Evolutionary conservation across 1,140 invertebrate genomes (phyloP), one percentile per base, ranked within the genome.

Genomic region (Nasonia giraulti): DNA sequence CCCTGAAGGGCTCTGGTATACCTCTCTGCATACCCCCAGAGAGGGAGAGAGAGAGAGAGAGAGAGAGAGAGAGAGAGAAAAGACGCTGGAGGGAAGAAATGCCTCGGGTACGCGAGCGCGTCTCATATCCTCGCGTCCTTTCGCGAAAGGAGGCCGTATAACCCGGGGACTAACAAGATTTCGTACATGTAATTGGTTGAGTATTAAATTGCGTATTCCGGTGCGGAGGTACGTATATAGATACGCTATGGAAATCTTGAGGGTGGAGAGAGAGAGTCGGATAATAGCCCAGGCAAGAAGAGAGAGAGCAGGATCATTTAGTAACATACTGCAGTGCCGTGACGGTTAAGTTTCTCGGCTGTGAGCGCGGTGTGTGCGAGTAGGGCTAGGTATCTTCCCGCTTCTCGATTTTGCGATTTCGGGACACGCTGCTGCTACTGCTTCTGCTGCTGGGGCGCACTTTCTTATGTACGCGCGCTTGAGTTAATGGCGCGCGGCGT

Each of bases 131-230:
- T 86, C 87, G 84, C 55, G 20, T 62, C 55, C 55, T 62, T 44
- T 62, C 55, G 55, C 55, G 55, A 62, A 62, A 62, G 55, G 87
- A 87, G 86, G 88, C 89, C 89, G 87, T 92, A 92, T 92, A 92
- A 93, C 92, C 91, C 74, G 47, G 87, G 89, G 89, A 89, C 92
- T 93, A 93, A 93, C 92, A 93, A 93, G 92, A 93, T 93, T 93
- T 93, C 91, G 92, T 92, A 91, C 91, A 92, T 93, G 91, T 93
- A 93, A 93, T 93, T 93, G 92, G 92, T 92, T 89, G 92, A 91
- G 91, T 93, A 93, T 93, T 93, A 93, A 93, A 93, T 93, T 93
- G 92, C 91, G 91, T 91, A 92, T 93, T 93, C 91, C 89, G 88
- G 86, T 84, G 86, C 69, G 31, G 3, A 87, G 85, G 86, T 78